Percentiles rank a stretch among this genome's conserved stretches.
phyloP scores from a whole-genome alignment of 2,888 invertebrate genomes.

The Lithophane leautieri region DNA sequence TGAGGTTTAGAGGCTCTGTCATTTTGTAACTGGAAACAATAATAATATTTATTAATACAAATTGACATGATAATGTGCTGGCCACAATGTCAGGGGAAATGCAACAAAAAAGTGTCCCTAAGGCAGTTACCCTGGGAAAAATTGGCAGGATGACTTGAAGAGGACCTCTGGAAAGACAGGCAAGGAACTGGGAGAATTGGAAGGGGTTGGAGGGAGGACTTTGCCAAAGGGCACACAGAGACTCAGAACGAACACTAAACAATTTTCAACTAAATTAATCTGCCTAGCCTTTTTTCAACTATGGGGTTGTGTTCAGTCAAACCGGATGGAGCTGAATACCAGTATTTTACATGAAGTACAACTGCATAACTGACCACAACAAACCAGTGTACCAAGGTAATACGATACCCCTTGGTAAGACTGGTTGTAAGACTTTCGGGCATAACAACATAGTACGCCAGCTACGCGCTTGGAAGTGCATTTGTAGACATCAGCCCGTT shows the following conservation, averaged over 20 bases:
- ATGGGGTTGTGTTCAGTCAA: not conserved
- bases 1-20: slow-evolving; percentile 72
- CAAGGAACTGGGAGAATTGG: not conserved
- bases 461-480: no score
- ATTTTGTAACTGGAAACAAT: slow-evolving; percentile 61
- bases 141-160: not conserved
- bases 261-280: not conserved
- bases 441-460: no score
- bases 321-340: not conserved
- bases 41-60: not conserved
- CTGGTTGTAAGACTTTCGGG: no score
- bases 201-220: not conserved
- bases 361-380: no score
- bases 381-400: no score
- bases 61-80: not conserved
- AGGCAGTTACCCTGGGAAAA: not conserved
- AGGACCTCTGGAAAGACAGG: not conserved
- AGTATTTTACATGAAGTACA: no score
- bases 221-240: not conserved
- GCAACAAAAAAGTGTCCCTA: no score
- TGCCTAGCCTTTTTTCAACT: no score
- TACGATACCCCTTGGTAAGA: no score
- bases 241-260: not conserved
- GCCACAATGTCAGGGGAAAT: no score
- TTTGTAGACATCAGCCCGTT: no score